Conservation (phyloP, 2,888 invertebrate species). For the Agrotis ipsilon region DNA sequence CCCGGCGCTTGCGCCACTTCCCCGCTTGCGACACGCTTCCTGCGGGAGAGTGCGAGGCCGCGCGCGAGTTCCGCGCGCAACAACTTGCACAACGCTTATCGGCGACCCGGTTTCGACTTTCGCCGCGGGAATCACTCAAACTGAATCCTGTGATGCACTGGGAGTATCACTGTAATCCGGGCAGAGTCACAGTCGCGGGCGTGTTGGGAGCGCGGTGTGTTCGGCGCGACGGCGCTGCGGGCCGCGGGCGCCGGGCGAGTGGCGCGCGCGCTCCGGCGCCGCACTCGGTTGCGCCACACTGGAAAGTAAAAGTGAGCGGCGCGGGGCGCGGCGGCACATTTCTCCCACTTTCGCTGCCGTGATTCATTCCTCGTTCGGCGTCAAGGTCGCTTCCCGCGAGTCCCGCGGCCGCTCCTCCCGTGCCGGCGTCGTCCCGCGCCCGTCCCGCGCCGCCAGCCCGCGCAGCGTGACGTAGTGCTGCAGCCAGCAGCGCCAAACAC, state of each 20-base stretch:
- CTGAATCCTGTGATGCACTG: conserved; percentile 88
- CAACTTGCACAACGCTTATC: conserved; percentile 87
- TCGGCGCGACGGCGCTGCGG: conserved; percentile 90
- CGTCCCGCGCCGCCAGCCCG: conserved; percentile 43
- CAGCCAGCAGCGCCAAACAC: conserved; percentile 54
- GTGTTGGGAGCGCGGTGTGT: conserved; percentile 76
- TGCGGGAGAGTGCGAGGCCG: conserved; percentile 90
- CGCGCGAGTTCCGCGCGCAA: conserved; percentile 86
- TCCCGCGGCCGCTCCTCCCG: conserved; percentile 79
- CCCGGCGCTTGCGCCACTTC: conserved; percentile 90
- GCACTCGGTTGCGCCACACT: conserved; percentile 89
- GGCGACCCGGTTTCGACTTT: conserved; percentile 86
- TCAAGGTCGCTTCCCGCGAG: conserved; percentile 88
- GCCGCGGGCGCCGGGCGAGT: conserved; percentile 91
- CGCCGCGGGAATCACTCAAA: conserved; percentile 84
- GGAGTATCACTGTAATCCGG: conserved; percentile 89
- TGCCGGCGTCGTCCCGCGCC: conserved; percentile 62
- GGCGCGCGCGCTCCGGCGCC: conserved; percentile 86
- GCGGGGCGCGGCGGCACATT: conserved; percentile 88
- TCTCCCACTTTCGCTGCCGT: conserved; percentile 91
- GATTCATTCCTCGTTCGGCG: conserved; percentile 82
- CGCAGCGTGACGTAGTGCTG: conserved; percentile 54
- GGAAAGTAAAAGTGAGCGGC: conserved; percentile 91
- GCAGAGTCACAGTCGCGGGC: conserved; percentile 79
- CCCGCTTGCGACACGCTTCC: conserved; percentile 89